Conservation (phyloP, 1,140 invertebrate genomes). For the Zaprionus gabonicus region DNA sequence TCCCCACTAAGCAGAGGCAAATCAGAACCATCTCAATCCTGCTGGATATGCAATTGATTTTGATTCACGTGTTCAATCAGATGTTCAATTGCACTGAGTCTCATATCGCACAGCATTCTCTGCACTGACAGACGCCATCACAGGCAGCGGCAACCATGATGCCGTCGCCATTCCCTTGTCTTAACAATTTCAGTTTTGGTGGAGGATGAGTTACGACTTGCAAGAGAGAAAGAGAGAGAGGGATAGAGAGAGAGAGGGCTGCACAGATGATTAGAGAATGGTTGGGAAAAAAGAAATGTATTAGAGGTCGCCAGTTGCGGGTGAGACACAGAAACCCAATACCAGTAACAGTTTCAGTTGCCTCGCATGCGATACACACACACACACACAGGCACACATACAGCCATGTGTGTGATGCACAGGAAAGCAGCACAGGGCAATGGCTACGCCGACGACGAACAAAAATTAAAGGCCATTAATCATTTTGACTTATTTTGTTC, state of each 20-base stretch:
- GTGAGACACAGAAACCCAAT: constrained; percentile 36
- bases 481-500: constrained; percentile 84
- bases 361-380: constrained; percentile 1
- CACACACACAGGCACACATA: constrained; percentile 10
- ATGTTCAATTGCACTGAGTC: no score
- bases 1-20: constrained; percentile 15
- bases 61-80: not conserved
- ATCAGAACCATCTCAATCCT: not conserved
- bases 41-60: not conserved
- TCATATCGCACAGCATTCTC: no score
- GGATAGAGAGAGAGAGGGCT: constrained; percentile 2
- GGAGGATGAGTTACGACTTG: constrained; percentile 20
- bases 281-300: constrained; percentile 46
- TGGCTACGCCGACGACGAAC: constrained; percentile 52
- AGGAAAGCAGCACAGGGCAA: constrained; percentile 22
- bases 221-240: constrained; percentile 14
- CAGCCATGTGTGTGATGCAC: constrained; percentile 6
- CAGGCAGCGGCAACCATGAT: constrained; percentile 23
- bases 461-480: constrained; percentile 83
- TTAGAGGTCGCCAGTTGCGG: constrained; percentile 45
- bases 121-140: constrained; percentile 40
- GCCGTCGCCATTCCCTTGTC: not conserved
- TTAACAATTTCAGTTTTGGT: not conserved
- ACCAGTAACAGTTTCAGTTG: constrained; percentile 16
- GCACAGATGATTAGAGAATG: constrained; percentile 45